Base-by-base conservation (phyloP, 2,113 vertebrate species). In the Meriones unguiculatus region DNA sequence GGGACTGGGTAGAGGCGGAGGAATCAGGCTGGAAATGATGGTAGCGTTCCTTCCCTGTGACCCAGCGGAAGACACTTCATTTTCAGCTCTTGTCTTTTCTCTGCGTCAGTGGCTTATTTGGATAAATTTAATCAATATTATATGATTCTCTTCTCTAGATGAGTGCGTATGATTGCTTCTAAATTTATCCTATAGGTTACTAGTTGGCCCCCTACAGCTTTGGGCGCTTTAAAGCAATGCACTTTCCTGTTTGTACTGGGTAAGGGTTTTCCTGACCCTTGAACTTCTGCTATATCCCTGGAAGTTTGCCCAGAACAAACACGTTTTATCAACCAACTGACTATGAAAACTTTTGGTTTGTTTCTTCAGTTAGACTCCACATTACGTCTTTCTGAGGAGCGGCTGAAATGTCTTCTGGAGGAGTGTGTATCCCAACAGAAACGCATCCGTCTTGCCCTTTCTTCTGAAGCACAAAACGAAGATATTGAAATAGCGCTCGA, bases 331-430 rank as follows among this genome's bases (percentile, higher is more conserved):
- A 81, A 1, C 59, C 46, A 76, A n/a, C 25, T 97, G 69, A 94
- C 77, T 32, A 52, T 94, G 80, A 89, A 88, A 98, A 97, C 95
- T 97, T 97, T 96, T 95, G 8, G 4, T 96, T 95, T 93, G 77
- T 98, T 94, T 97, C 91, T 86, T 96, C 98, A 99, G 98, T 46
- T 97, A 94, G 97, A 98, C 77, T 95, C 97, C 97, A 90, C 98
- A 93, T 97, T 0, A 25, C 65, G 95, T 97, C 97, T 99, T 94
- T 98, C 98, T 95, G 98, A 98, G 97, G 97, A 98, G 87, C 98
- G 98, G 95, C 96, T 99, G 96, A 98, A 97, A 86, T 97, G 92
- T 97, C 98, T 99, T 97, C 96, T 99, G 98, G 98, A 98, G 92
- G 97, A 98, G 97, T 99, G 98, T 92, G 94, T 97, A 65, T 97